Conservation (phyloP, 2,888 invertebrate species). For the Ischnus inquisitorius region DNA sequence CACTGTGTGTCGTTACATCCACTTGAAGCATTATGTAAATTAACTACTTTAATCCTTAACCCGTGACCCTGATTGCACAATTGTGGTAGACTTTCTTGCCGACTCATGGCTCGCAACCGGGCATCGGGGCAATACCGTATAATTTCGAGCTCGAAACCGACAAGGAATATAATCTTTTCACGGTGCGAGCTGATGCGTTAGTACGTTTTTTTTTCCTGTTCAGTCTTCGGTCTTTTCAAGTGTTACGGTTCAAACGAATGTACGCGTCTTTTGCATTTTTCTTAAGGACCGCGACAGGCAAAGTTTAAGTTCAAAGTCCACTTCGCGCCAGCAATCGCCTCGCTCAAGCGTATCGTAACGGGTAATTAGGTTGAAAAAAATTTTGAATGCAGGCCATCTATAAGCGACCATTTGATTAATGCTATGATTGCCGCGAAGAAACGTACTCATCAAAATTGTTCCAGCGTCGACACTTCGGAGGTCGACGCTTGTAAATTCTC, state of each 20-base stretch:
- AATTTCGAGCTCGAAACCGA: slow-evolving; percentile 39
- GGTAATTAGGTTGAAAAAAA: not conserved
- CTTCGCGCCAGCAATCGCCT: not conserved
- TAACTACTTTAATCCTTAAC: slow-evolving; percentile 73
- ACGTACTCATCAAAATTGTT: not conserved
- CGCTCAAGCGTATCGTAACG: not conserved
- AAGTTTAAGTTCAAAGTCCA: not conserved
- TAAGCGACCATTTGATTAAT: not conserved
- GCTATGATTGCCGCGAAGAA: not conserved
- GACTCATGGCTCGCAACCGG: slow-evolving; percentile 65
- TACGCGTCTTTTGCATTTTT: slow-evolving; percentile 4
- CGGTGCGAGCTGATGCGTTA: not conserved
- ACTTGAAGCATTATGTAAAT: slow-evolving; percentile 75
- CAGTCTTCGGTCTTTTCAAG: not conserved
- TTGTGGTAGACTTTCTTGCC: slow-evolving; percentile 73
- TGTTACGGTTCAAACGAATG: not conserved
- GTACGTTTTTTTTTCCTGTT: slow-evolving; percentile 12
- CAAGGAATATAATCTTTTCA: slow-evolving; percentile 24
- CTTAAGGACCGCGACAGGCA: not conserved
- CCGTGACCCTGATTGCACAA: slow-evolving; percentile 73
- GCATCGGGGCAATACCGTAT: slow-evolving; percentile 48
- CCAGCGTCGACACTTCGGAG: not conserved
- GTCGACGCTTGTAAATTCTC: not conserved
- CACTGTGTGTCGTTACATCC: slow-evolving; percentile 62
- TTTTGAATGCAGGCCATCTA: not conserved